Evolutionary conservation across 2,113 vertebrate species (phyloP).

Genomic region (Anarhynchus alexandrinus): DNA sequence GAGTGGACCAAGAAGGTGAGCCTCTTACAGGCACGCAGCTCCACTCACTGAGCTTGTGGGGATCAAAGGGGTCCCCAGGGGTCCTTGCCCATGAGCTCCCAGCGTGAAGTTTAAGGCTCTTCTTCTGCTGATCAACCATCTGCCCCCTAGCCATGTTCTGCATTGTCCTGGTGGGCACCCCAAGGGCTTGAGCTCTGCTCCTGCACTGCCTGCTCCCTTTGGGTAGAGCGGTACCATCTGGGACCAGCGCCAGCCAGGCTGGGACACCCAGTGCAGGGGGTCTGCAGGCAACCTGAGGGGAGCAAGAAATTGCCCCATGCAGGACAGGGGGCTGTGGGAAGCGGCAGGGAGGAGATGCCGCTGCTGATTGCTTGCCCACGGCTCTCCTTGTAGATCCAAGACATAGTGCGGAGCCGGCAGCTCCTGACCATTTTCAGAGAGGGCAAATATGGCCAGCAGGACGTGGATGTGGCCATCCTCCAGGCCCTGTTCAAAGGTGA

Average conservation of each 20-base stretch:
- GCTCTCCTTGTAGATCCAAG: constrained; percentile 83
- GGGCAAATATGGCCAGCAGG: constrained; percentile 80
- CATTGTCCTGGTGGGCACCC: neutral
- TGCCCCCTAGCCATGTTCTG: neutral
- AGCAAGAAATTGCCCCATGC: neutral
- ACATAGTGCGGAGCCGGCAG: constrained; percentile 84
- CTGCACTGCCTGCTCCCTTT: neutral
- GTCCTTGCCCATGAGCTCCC: neutral
- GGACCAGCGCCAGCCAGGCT: fast-evolving
- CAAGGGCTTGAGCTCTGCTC: neutral
- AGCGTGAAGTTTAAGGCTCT: fast-evolving
- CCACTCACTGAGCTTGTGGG: neutral
- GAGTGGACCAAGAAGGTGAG: constrained; percentile 95
- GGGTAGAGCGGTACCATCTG: neutral
- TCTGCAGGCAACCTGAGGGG: neutral
- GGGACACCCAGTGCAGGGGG: neutral
- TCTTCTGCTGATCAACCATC: fast-evolving
- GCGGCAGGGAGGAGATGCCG: neutral
- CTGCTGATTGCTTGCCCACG: neutral
- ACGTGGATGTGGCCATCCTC: constrained; percentile 92
- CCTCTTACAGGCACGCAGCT: neutral
- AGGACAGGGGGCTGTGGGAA: neutral
- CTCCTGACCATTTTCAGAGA: constrained; percentile 88
- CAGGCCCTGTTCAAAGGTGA: constrained; percentile 94
- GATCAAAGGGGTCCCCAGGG: neutral